Evolutionary conservation across 2,113 vertebrate genomes (phyloP).

Genomic region (Corvus moneduloides): DNA sequence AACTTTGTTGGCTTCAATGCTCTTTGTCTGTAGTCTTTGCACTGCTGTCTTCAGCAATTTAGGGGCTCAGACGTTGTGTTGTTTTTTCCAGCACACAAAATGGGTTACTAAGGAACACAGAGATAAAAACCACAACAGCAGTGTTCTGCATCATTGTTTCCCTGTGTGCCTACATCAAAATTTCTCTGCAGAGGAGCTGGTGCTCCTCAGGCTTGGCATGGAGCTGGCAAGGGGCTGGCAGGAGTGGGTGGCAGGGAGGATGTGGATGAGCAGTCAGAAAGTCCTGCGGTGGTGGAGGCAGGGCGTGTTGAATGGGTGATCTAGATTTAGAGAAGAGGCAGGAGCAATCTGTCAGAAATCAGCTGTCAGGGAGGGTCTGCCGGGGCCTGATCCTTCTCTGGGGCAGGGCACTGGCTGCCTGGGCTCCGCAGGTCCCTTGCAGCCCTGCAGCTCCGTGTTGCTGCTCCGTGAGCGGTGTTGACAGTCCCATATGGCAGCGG

Average conservation of each 20-base stretch:
- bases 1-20: neutral
- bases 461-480: neutral
- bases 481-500: neutral
- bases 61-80: neutral
- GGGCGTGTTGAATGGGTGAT: neutral
- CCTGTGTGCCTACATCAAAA: neutral
- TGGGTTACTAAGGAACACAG: neutral
- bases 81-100: neutral
- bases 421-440: neutral
- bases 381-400: neutral
- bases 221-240: neutral
- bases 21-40: neutral
- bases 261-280: neutral
- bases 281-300: neutral
- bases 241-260: neutral
- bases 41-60: neutral
- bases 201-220: neutral
- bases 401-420: neutral
- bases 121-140: neutral
- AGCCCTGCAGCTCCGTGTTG: neutral
- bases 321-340: neutral
- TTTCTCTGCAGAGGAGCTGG: neutral
- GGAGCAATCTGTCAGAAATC: neutral
- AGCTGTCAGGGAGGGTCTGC: neutral
- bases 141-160: neutral